Conservation (phyloP, 2,113 vertebrate species). For the Andinoacara biseriatus region DNA sequence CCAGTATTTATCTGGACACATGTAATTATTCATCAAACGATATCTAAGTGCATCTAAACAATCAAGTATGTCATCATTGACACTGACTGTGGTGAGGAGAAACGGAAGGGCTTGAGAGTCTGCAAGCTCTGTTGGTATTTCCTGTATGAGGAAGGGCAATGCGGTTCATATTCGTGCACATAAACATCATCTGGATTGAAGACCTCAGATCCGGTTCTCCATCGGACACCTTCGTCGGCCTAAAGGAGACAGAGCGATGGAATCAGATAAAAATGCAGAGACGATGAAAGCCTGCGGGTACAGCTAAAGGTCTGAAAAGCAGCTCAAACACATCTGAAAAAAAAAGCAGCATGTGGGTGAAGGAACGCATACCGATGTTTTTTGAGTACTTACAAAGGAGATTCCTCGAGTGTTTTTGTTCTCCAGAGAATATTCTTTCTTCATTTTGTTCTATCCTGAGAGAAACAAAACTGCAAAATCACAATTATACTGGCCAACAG, state of each 20-base stretch:
- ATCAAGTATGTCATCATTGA: not conserved
- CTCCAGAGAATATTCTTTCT: not conserved
- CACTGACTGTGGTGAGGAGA: slow-evolving; percentile 57
- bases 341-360: slow-evolving; percentile 9
- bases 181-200: slow-evolving; percentile 28
- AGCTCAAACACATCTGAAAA: not conserved
- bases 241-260: not conserved
- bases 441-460: slow-evolving; percentile 47
- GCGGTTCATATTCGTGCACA: slow-evolving; percentile 27
- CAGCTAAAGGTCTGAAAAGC: not conserved
- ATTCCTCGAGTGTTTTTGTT: not conserved
- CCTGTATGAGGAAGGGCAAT: slow-evolving; percentile 38
- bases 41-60: not conserved
- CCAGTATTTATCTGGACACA: not conserved
- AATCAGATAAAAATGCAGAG: not conserved
- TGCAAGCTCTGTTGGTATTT: slow-evolving; percentile 81
- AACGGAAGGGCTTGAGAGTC: slow-evolving; percentile 67
- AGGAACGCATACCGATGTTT: not conserved
- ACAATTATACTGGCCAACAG: not conserved
- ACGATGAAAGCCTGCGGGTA: not conserved
- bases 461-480: not conserved
- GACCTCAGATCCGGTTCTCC: slow-evolving; percentile 31
- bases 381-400: slow-evolving; percentile 53
- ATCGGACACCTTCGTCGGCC: not conserved
- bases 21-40: not conserved